phyloP scores from a whole-genome alignment of 2,797 vertebrate species.

The Malacoraja senta region DNA sequence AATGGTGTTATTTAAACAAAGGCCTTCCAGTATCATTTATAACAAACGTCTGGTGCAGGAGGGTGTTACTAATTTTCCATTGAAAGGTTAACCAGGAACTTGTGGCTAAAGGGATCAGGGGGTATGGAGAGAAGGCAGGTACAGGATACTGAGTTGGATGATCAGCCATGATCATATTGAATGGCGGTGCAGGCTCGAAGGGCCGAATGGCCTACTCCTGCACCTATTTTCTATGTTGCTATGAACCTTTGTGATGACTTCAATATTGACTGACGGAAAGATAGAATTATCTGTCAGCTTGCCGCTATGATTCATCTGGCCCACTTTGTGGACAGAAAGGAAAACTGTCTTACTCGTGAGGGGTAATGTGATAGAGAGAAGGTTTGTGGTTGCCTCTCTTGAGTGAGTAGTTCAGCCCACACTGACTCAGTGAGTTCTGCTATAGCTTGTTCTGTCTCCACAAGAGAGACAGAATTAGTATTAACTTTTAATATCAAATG shows the following conservation, averaged over 20 bases:
- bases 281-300: slow-evolving; percentile 1
- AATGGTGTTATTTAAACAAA: neutral
- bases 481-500: too few relatives aligned
- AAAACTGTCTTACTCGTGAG: neutral
- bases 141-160: too few relatives aligned
- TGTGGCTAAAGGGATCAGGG: too few relatives aligned
- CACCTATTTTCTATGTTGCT: too few relatives aligned
- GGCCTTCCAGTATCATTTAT: neutral
- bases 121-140: too few relatives aligned
- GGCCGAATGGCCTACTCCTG: too few relatives aligned
- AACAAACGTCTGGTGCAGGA: neutral
- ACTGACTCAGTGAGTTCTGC: neutral
- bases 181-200: too few relatives aligned
- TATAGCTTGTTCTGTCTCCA: neutral
- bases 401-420: neutral
- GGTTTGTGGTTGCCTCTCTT: neutral
- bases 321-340: neutral
- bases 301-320: neutral
- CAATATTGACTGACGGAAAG: neutral
- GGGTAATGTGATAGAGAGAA: neutral
- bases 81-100: neutral
- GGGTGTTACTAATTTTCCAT: neutral
- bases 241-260: neutral
- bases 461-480: neutral
- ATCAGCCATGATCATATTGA: too few relatives aligned